Base-by-base conservation (phyloP, 1,140 invertebrate genomes). In the Lepidurus packardi region DNA sequence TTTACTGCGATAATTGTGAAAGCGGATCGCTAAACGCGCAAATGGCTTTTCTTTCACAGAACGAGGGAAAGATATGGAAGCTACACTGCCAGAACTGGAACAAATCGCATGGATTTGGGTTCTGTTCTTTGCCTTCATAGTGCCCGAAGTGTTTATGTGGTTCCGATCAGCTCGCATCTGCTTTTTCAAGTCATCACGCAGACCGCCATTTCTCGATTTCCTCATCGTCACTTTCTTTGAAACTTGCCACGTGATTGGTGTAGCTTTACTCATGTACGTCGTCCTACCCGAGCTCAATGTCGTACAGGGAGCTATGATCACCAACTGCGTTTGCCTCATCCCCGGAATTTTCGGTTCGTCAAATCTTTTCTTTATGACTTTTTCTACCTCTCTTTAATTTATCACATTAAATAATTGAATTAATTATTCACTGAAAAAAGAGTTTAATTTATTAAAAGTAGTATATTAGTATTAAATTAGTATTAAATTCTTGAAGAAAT, bases 71-170 rank as follows among this genome's bases (percentile, higher is more conserved):
- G 90, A 91, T 84, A 95, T 93, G 83, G 87, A 92, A 81, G 92
- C 92, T 0, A 89, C 88, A 44, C 84, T 95, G 79, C 92, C 93
- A 4, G 90, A 93, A 79, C 90, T 91, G 80, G 94, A 97, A 84
- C 88, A 93, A 73, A 91, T 96, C 76, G 92, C 92, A 10, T 97
- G 94, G 94, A 93, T 94, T 84, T 97, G 95, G 95, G 93, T 92
- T 77, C 85, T 97, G n/a, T 86, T 96, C 45, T 92, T 95, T 80
- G 92, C 91, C 1, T 95, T 93, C 82, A 88, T 92, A 1, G 89
- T 95, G 53, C 95, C 95, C 0, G 94, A 97, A 85, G 86, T 96
- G 41, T 94, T 95, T 9, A 91, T 93, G 0, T 85, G 95, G 13
- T 92, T 96, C 81, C 88, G 95, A 73, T 92, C 94, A 16, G 87